Conservation (phyloP, 2,113 vertebrate genomes). For the Aphelocoma coerulescens region DNA sequence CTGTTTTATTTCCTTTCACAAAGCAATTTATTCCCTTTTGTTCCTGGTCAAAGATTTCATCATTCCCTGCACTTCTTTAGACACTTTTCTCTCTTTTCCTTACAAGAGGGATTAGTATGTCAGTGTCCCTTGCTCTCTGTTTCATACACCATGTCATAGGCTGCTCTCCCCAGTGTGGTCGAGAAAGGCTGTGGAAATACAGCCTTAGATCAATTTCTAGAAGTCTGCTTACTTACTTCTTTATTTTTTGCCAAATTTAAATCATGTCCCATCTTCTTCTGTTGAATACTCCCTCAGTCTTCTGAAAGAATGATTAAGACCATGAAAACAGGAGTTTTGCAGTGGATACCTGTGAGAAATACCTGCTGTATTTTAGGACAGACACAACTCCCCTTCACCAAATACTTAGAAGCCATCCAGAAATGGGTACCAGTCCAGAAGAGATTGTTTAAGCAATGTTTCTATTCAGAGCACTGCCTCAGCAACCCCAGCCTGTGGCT, state of each 20-base stretch:
- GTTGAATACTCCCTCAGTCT: background rate
- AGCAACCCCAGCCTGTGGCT: background rate
- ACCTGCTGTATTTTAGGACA: background rate
- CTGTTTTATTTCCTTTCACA: background rate
- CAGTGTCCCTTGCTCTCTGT: background rate
- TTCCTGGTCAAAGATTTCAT: conserved; percentile 12
- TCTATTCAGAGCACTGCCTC: background rate
- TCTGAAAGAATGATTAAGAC: background rate
- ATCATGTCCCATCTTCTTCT: background rate
- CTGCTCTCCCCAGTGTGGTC: background rate
- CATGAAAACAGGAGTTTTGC: background rate
- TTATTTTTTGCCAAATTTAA: background rate
- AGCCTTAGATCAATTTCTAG: background rate
- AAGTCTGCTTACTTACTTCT: background rate
- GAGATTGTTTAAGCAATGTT: background rate
- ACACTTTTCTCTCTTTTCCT: background rate
- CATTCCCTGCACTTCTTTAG: background rate
- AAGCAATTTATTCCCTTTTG: conserved; percentile 14
- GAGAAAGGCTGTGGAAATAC: background rate
- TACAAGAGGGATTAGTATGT: background rate
- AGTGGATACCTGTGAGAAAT: background rate
- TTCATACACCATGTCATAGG: background rate
- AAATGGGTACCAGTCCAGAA: background rate
- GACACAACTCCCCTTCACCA: background rate
- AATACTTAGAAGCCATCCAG: background rate